Base-by-base conservation (phyloP, 2,888 invertebrate species). In the Troides oblongomaculatus region DNA sequence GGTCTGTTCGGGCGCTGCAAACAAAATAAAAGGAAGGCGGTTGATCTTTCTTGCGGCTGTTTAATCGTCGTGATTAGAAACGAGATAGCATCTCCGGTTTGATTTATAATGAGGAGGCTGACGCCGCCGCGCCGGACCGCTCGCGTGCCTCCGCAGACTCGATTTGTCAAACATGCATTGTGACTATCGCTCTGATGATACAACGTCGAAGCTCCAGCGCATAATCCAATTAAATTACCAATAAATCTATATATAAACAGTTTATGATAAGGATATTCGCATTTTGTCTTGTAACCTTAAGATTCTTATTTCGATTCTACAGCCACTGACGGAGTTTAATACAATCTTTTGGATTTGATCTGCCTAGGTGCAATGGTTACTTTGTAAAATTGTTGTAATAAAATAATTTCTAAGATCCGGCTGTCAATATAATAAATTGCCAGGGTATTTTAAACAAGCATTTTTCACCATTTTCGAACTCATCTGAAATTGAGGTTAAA, bases 51-150 rank as follows among this genome's bases (percentile, higher is more conserved):
- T 75, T 73, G 74, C 71, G 74, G 72, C 71, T 62, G 74, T 72
- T 76, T 80, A 80, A 80, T 80, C 75, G 77, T 73, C 68, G 74
- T 74, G 79, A 79, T 81, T 79, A 79, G 75, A 75, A 74, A 74
- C 56, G 71, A 76, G 81, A 80, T 81, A 80, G 74, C 74, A 80
- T 81, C 80, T 71, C 64, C 59, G 72, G 71, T 73, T 76, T 78
- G 76, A 76, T 80, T 77, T 77, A 78, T 78, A 77, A 76, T 76
- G 76, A 77, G 75, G 73, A 70, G 74, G 74, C 74, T 72, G 67
- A 69, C 65, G 70, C 71, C 73, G 74, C 70, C 73, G 72, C 72
- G 71, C 64, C 74, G 69, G 71, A 63, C 66, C 62, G 66, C 68
- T 64, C 70, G 60, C 62, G 64, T 70, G 62, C 12, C 65, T 70